Evolutionary conservation across 1,140 invertebrate genomes (phyloP), one percentile per base, ranked within the genome.

Genomic region (Drosophila micromelanica): DNA sequence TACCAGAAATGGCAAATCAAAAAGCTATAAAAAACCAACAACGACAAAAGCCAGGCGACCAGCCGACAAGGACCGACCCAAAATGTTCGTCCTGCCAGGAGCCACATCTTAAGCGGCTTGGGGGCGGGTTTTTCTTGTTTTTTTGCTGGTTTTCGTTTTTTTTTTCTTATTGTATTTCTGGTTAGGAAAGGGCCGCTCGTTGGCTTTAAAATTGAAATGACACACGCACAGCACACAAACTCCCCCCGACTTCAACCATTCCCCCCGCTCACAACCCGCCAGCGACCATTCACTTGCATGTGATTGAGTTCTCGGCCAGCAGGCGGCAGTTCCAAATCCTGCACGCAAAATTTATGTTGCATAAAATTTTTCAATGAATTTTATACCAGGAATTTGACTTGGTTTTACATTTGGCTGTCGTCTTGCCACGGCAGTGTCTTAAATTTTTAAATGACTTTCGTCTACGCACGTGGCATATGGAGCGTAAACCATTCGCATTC

Each of bases 351-450:
- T 87, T 87, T 87, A 87, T 87, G 82, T 87, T 87, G 82, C 82
- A 87, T 87, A 87, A 87, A 89, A 87, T 86, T 89, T 87, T 82
- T 87, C 84, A 89, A 87, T 89, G 82, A 89, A 87, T 87, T 87
- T 87, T 82, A 89, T 78, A 73, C 82, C 67, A 87, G 72, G 78
- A 87, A 86, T 86, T 86, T 86, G 78, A 67, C 82, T 87, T 86
- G 82, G 75, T 74, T 78, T 78, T 73, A 72, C 69, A 76, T 73
- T 76, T 45, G 32, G 27, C 49, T 20, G 13, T 49, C 52, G 51
- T 9, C 48, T 55, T 46, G 63, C 64, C 35, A 51, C 56, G 62
- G 51, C 74, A 67, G 73, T 65, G 64, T 76, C 82, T 87, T 82
- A 49, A 87, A 87, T 78, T 86, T 87, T 72, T 62, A 81, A 86